phyloP scores from a whole-genome alignment of 30 jellyfish, hydroid and myxozoan species.

The Cassiopea xamachana region DNA sequence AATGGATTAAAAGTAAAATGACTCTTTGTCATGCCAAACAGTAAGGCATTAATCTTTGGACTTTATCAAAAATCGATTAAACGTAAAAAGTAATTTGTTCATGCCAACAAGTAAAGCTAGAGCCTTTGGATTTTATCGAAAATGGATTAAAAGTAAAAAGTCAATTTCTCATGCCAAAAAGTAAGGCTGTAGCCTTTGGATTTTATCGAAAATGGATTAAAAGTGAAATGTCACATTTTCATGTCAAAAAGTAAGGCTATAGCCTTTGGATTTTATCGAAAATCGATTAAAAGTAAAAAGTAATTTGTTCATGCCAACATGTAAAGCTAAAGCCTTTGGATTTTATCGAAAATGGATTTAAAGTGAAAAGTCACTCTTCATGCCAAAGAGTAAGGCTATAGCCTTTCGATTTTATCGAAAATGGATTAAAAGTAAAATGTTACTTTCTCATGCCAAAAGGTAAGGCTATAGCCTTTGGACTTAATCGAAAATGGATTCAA shows the following conservation, averaged over 20 bases:
- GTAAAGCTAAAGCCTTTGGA: not conserved
- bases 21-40: not conserved
- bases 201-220: not conserved
- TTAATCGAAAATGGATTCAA: no score
- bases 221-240: no score
- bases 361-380: no score
- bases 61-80: not conserved
- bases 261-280: not conserved
- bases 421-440: no score
- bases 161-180: not conserved
- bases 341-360: no score
- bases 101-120: not conserved
- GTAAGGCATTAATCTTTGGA: not conserved
- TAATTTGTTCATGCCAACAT: not conserved
- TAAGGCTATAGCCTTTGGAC: no score
- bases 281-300: not conserved
- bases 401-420: no score
- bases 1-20: no score
- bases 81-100: not conserved
- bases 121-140: conserved; percentile 11
- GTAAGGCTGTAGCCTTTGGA: not conserved
- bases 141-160: not conserved
- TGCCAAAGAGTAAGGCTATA: no score
- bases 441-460: no score
- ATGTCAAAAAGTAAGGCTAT: not conserved